A percentile compares a stretch with the other conserved stretches of the same genome.
These are phyloP conservation scores for Iguana delicatissima DNA, from an alignment of 2,797 vertebrate species.

Conservation along the genomic window DNA sequence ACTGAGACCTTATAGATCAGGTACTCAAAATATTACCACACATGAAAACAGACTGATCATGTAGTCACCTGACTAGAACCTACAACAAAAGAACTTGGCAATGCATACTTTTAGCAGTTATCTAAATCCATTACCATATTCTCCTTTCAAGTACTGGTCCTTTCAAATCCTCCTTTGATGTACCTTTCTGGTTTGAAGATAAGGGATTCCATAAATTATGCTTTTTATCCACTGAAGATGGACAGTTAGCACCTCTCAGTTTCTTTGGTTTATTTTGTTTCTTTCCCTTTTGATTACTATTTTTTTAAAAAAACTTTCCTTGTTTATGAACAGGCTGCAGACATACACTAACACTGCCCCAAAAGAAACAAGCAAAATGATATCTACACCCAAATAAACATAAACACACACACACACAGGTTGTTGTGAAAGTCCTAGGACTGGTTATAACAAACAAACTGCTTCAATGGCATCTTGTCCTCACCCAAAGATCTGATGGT, in stretches of 20 bases:
- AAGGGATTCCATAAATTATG: constrained; percentile 13
- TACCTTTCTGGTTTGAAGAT: constrained; percentile 2
- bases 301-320: not conserved
- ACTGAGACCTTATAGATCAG: not conserved
- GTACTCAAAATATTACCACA: not conserved
- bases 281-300: not conserved
- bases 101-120: not conserved
- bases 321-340: not conserved
- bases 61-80: not conserved
- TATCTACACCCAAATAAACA: not conserved
- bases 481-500: not conserved
- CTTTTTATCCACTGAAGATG: constrained; percentile 3
- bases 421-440: not conserved
- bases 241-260: constrained; percentile 1
- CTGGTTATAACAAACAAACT: not conserved
- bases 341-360: not conserved
- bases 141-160: not conserved
- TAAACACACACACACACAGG: not conserved
- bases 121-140: constrained; percentile 8
- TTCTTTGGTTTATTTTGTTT: not conserved
- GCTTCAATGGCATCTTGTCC: not conserved
- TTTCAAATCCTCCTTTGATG: constrained; percentile 21
- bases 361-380: not conserved
- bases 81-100: not conserved
- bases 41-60: not conserved